phyloP scores from a whole-genome alignment of 2,888 invertebrate species.

The Agapetus fuscipes region DNA sequence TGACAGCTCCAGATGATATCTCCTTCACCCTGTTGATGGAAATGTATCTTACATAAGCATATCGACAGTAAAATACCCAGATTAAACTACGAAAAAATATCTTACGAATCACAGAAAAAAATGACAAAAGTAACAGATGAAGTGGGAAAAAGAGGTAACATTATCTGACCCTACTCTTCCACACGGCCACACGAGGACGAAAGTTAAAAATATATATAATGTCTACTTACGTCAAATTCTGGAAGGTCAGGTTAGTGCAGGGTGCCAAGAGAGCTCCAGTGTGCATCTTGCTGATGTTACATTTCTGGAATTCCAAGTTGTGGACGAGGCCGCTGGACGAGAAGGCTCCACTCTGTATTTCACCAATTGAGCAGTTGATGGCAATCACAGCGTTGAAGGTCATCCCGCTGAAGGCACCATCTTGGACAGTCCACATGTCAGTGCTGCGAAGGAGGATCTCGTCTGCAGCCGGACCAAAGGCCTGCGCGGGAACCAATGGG shows the following conservation, averaged over 20 bases:
- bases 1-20: slow-evolving; percentile 53
- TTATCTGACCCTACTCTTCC: background rate
- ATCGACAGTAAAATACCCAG: no score
- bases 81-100: no score
- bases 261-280: slow-evolving; percentile 53
- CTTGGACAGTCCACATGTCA: slow-evolving; percentile 45
- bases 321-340: slow-evolving; percentile 51
- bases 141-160: slow-evolving; percentile 3
- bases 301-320: slow-evolving; percentile 49
- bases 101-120: no score
- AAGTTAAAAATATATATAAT: no score
- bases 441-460: slow-evolving; percentile 44
- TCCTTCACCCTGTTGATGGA: slow-evolving; percentile 53
- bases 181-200: no score
- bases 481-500: slow-evolving; percentile 47
- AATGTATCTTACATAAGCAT: no score
- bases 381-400: slow-evolving; percentile 53
- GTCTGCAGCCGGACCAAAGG: slow-evolving; percentile 56
- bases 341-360: slow-evolving; percentile 55
- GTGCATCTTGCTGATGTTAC: slow-evolving; percentile 46
- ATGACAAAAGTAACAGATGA: no score
- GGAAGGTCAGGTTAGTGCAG: slow-evolving; percentile 53
- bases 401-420: slow-evolving; percentile 57
- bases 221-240: slow-evolving; percentile 48
- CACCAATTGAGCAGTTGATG: slow-evolving; percentile 49